A percentile compares a stretch with the other conserved stretches of the same genome.
Conservation (phyloP, 2,113 vertebrate species). For the Sterrhoptilus dennistouni region DNA sequence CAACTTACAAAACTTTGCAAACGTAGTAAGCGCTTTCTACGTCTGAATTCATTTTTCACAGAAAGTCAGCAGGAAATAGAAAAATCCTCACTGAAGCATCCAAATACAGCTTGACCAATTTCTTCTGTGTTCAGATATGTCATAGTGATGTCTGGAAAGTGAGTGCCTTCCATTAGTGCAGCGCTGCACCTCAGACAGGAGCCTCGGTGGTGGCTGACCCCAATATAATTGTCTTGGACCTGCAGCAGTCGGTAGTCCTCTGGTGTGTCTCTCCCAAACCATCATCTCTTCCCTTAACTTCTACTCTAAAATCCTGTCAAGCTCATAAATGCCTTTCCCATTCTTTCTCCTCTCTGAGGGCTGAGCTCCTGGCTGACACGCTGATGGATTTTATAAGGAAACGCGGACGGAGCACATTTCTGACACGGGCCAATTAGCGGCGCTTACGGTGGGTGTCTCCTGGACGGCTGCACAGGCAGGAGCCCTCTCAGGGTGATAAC, state of each 20-base stretch:
- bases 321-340: constrained; percentile 1
- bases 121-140: neutral
- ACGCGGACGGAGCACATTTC: neutral
- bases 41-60: neutral
- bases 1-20: neutral
- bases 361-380: neutral
- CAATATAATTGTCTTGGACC: neutral
- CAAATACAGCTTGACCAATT: neutral
- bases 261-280: neutral
- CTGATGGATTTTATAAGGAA: neutral
- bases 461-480: neutral
- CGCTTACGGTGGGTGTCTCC: neutral
- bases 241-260: neutral
- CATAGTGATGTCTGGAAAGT: neutral
- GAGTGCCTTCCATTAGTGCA: constrained; percentile 3
- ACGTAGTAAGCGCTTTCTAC: neutral
- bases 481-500: neutral
- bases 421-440: neutral
- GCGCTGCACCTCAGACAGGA: neutral
- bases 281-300: neutral
- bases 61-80: neutral
- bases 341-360: neutral
- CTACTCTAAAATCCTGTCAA: constrained; percentile 11
- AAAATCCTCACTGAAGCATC: neutral
- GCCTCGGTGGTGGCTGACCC: neutral